These are phyloP conservation scores for Lepidothrix coronata DNA, from an alignment of 2,113 vertebrate genomes.

Conservation along the genomic window DNA sequence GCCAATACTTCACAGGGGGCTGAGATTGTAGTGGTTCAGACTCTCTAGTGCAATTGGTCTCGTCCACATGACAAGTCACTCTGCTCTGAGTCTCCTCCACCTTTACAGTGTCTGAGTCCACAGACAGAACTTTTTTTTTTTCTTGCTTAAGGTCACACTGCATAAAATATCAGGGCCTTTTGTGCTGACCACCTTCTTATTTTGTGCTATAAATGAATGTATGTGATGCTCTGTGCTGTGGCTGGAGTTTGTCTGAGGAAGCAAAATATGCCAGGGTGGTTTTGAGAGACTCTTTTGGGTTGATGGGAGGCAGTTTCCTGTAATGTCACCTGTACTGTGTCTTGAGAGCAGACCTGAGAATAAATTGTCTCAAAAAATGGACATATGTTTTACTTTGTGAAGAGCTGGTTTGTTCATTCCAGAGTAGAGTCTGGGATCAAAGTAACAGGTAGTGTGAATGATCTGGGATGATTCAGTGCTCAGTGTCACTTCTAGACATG, in stretches of 20 bases:
- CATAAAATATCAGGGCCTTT: background rate
- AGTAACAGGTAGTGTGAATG: background rate
- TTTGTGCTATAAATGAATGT: background rate
- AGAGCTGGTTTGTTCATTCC: background rate
- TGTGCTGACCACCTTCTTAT: background rate
- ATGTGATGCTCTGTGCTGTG: background rate
- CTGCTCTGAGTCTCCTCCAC: background rate
- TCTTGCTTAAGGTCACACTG: background rate
- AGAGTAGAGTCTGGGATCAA: background rate
- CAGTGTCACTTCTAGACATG: background rate
- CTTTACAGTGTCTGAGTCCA: background rate
- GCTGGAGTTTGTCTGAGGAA: background rate
- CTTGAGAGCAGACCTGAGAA: background rate
- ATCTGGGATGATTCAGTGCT: background rate
- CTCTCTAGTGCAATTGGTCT: background rate
- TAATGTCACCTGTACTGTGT: background rate
- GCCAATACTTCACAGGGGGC: too few species aligned
- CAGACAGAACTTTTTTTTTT: background rate
- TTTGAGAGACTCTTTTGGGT: background rate
- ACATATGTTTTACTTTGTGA: background rate
- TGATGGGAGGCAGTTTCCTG: background rate
- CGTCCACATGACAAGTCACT: accelerated
- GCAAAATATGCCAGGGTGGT: background rate
- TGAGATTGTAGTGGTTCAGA: background rate
- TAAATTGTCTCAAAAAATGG: background rate